Base-by-base conservation (phyloP, 2,113 vertebrate genomes). In the Forbesichthys agassizii region DNA sequence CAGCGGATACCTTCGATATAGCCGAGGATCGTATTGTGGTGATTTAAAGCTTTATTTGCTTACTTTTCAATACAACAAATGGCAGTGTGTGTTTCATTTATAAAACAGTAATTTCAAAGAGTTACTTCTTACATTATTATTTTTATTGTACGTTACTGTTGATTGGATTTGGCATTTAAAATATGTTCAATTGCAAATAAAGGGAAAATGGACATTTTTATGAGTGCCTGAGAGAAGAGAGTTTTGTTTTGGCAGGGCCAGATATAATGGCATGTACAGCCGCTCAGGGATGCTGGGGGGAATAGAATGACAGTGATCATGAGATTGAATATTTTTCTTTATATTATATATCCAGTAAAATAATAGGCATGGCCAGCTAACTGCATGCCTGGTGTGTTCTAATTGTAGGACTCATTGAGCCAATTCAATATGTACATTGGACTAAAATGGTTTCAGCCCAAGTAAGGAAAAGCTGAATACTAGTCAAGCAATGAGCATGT, bases 21-120 rank as follows among this genome's bases (percentile, higher is more conserved):
- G 85, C 80, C 59, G 72, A 83, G 77, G 82, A 78, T 82, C 68
- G 69, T 74, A 65, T 80, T 78, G 81, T 77, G 84, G 83, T 87
- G 84, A 84, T 88, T 90, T 88, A 86, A 91, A 91, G 86, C 85
- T 91, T 91, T 91, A 91, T 91, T 90, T 85, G 85, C 88, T 90
- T 89, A 69, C 66, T 82, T 84, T 91, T 88, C 86, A 88, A 88
- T 88, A 91, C 90, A 91, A 91, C 88, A 91, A 91, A 88, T 89
- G 90, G 90, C 90, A 91, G 90, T 89, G 90, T 90, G 85, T 75
- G 75, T 86, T 86, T 89, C 78, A 78, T 75, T 86, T 88, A 91
- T 87, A 89, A 91, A 91, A 91, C 90, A 89, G 82, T 85, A 75
- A 71, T 80, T 84, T 84, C 79, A 90, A 88, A 90, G 83, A 88